Evolutionary conservation across 2,888 invertebrate genomes (phyloP), one percentile per base, ranked within the genome.

Genomic region (Furcula furcula): DNA sequence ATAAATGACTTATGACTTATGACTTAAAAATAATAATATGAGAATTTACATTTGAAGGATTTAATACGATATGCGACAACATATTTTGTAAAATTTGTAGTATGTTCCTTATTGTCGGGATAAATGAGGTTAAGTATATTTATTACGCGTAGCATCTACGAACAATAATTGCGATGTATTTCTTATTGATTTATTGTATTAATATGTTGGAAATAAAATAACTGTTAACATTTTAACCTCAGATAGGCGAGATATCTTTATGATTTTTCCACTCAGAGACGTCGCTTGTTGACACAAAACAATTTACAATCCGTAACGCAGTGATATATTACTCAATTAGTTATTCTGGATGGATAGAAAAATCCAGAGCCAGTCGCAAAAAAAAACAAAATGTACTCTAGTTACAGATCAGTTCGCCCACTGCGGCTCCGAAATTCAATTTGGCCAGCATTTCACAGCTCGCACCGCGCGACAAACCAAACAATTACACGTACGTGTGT

Each of bases 401-500:
- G 66, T 66, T 69, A 68, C 75, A 75, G 70, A 78, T 76, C 75
- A 60, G 68, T 40, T 37, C 51, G 64, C 65, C 67, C 51, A 63
- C 68, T 46, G 68, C 69, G 64, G 66, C 71, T 73, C 67, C 76
- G 68, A 77, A 86, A 87, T 85, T 85, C 82, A 86, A 87, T 87
- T 85, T 79, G 66, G 69, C 61, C 63, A 59, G 55, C 60, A 71
- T 76, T 74, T 64, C 65, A 46, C 73, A 60, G 52, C 70, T 54
- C 64, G 55, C 65, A 59, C 73, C 73, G 69, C 58, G 66, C 70
- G 73, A 77, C 82, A 85, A 84, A 85, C 86, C 86, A 80, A 86
- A 87, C 87, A 87, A 88, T 88, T 85, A 87, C 77, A 78, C 71
- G 76, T 73, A 82, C 87, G 83, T 78, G 84, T 67, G 71, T 63